These are phyloP conservation scores for Calcarius lapponicus DNA, from an alignment of 2,797 vertebrate species.

Conservation along the genomic window DNA sequence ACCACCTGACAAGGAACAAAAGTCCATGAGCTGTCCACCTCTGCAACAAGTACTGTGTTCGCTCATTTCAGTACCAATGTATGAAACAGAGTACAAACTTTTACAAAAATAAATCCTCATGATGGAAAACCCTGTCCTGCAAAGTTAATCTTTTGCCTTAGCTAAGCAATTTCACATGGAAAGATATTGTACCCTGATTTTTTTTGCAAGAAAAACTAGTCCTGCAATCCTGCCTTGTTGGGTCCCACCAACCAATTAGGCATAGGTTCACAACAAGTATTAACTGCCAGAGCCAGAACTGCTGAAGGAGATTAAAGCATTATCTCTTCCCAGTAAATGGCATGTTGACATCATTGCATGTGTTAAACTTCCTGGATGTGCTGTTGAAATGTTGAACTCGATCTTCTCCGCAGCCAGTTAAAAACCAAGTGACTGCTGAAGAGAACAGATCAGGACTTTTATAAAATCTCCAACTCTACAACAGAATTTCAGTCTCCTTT, in stretches of 20 bases:
- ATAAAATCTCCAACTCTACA: background rate
- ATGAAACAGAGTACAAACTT: background rate
- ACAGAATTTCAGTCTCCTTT: background rate
- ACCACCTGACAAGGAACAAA: background rate
- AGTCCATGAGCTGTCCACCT: background rate
- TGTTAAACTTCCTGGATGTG: background rate
- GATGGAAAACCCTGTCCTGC: background rate
- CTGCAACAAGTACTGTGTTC: background rate
- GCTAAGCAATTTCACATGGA: background rate
- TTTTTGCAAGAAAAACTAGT: background rate
- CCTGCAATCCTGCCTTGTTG: background rate
- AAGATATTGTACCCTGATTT: background rate
- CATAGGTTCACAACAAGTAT: background rate
- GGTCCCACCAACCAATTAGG: background rate
- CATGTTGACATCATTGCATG: background rate
- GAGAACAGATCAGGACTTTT: background rate
- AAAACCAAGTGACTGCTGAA: background rate
- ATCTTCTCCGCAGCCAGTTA: background rate
- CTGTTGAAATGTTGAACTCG: background rate
- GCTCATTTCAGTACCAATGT: background rate
- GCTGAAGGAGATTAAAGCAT: background rate
- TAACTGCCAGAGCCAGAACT: background rate
- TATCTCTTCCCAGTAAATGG: conserved; percentile 15
- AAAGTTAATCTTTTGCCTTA: background rate
- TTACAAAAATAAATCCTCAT: background rate